These are phyloP conservation scores for Trachymyrmex septentrionalis DNA, from an alignment of 1,140 invertebrate genomes.

Conservation along the genomic window DNA sequence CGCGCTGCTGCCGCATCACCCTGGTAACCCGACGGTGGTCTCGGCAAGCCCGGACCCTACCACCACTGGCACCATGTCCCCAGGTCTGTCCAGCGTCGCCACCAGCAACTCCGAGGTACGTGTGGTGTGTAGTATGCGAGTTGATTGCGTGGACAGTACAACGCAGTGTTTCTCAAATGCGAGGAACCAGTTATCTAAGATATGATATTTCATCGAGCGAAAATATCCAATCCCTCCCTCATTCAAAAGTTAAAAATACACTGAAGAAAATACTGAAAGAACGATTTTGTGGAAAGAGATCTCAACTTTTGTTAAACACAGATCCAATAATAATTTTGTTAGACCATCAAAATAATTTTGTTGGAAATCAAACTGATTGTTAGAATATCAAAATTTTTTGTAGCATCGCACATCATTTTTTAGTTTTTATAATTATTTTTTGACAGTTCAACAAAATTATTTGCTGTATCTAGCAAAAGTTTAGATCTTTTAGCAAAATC, in stretches of 20 bases:
- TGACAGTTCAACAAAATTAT: no score
- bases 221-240: not conserved
- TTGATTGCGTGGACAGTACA: not conserved
- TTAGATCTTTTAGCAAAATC: no score
- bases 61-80: slow-evolving; percentile 89
- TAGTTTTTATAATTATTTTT: no score
- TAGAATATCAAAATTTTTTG: no score
- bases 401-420: no score
- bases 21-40: slow-evolving; percentile 76
- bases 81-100: slow-evolving; percentile 91
- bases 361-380: no score
- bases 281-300: no score
- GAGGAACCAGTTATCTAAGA: not conserved
- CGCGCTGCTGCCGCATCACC: slow-evolving; percentile 68
- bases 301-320: no score
- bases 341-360: no score
- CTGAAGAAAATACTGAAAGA: no score
- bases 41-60: slow-evolving; percentile 87
- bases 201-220: not conserved
- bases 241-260: not conserved
- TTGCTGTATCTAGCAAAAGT: no score
- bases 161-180: slow-evolving; percentile 18
- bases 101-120: slow-evolving; percentile 92
- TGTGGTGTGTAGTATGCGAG: not conserved
- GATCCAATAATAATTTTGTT: no score